Evolutionary conservation across 2,113 vertebrate genomes (phyloP).

Genomic region (Hyla sarda): DNA sequence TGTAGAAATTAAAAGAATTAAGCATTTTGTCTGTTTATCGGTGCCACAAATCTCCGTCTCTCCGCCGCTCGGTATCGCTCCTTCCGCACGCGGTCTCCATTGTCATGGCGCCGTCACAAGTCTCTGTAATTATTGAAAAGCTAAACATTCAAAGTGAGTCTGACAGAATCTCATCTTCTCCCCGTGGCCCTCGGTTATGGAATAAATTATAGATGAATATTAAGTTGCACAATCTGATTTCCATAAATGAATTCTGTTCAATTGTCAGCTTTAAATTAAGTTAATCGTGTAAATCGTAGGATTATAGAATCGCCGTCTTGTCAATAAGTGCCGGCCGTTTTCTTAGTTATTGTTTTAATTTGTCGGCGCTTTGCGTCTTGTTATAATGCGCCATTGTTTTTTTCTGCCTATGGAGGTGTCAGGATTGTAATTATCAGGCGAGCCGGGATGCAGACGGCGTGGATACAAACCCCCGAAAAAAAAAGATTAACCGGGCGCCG

Average conservation of each 20-base stretch:
- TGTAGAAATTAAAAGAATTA: conserved; percentile 49
- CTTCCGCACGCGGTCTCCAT: conserved; percentile 11
- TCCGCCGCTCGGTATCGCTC: conserved; percentile 32
- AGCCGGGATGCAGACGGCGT: neutral
- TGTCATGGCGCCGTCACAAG: conserved; percentile 51
- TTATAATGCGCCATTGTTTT: conserved; percentile 5
- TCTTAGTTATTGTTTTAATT: conserved; percentile 51
- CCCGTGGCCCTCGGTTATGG: conserved; percentile 48
- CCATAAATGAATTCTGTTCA: conserved; percentile 57
- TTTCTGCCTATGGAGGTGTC: conserved; percentile 24
- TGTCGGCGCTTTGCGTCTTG: conserved; percentile 1
- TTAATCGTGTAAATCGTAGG: conserved; percentile 56
- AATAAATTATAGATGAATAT: conserved; percentile 56
- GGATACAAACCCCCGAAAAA: neutral
- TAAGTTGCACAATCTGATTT: conserved; percentile 54
- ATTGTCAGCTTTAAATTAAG: conserved; percentile 57
- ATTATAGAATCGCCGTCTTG: conserved; percentile 47
- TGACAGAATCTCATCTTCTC: conserved; percentile 58
- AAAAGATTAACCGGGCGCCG: conserved; percentile 5
- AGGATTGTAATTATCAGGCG: conserved; percentile 45
- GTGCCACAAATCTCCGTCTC: conserved; percentile 37
- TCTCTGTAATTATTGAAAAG: conserved; percentile 56
- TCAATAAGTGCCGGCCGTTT: conserved; percentile 30
- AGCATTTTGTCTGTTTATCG: conserved; percentile 46
- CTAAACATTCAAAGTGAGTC: conserved; percentile 52